Percentiles rank a stretch among this genome's conserved stretches.
Conservation (phyloP, 2,797 vertebrate species). For the Helicolenus hilgendorfi region DNA sequence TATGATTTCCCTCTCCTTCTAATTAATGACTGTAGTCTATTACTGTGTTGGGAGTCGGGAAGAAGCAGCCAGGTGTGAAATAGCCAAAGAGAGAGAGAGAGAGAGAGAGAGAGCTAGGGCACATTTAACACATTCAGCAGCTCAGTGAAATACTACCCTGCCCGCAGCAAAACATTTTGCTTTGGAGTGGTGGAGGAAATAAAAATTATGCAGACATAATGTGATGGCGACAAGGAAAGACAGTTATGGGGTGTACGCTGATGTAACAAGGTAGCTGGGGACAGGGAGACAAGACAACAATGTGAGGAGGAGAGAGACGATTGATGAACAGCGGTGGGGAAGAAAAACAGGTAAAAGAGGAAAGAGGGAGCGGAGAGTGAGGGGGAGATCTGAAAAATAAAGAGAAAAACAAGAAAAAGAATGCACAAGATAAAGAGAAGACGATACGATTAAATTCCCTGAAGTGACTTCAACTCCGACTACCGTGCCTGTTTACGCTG, state of each 20-base stretch:
- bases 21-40: constrained; percentile 80
- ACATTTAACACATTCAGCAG: constrained; percentile 66
- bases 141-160: constrained; percentile 47
- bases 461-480: background rate
- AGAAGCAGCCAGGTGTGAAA: constrained; percentile 84
- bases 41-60: constrained; percentile 56
- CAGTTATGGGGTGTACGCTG: constrained; percentile 26
- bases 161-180: constrained; percentile 60
- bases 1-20: constrained; percentile 74
- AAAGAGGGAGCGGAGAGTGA: background rate
- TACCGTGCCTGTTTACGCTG: background rate
- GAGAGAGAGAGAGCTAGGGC: constrained; percentile 1
- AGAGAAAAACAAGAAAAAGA: background rate
- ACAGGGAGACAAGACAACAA: constrained; percentile 30
- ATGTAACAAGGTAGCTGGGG: constrained; percentile 47
- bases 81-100: constrained; percentile 57
- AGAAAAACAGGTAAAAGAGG: background rate
- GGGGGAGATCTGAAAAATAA: background rate
- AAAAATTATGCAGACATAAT: constrained; percentile 61
- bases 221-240: constrained; percentile 34
- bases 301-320: background rate
- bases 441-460: background rate
- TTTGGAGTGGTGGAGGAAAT: constrained; percentile 47
- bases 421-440: background rate
- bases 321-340: background rate